These are phyloP conservation scores for Arion vulgaris DNA, from an alignment of 1,140 invertebrate species.

Conservation along the genomic window DNA sequence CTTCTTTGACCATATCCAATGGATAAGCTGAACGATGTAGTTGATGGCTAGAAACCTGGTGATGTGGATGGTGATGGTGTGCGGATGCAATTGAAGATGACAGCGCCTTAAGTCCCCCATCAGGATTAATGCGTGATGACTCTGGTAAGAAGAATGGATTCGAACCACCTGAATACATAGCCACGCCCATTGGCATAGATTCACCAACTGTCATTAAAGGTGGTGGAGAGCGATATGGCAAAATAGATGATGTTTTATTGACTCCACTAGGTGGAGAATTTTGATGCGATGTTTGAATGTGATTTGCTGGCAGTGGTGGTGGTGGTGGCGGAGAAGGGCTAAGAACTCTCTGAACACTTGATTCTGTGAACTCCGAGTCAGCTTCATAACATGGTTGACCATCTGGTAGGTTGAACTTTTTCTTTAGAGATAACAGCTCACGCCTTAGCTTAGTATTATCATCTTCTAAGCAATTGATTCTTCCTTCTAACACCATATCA, in stretches of 20 bases:
- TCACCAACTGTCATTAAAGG: constrained; percentile 45
- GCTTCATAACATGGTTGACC: constrained; percentile 48
- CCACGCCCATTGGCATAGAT: constrained; percentile 34
- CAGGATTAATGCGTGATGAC: background rate
- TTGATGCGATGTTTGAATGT: background rate
- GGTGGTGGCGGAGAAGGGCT: background rate
- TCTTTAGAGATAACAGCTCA: constrained; percentile 91
- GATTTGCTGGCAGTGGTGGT: background rate
- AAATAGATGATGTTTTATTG: constrained; percentile 30
- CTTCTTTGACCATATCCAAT: constrained; percentile 13
- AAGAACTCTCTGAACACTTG: background rate
- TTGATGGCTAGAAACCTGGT: constrained; percentile 16
- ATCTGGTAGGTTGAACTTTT: constrained; percentile 87
- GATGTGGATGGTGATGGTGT: constrained; percentile 6
- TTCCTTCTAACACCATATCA: constrained; percentile 95
- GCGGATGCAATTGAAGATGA: background rate
- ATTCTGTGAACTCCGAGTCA: constrained; percentile 1
- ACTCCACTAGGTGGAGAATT: background rate
- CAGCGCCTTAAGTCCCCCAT: background rate
- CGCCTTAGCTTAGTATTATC: constrained; percentile 94
- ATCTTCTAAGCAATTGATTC: constrained; percentile 93
- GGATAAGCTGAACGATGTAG: background rate
- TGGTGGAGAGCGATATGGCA: constrained; percentile 44
- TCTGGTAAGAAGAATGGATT: constrained; percentile 37
- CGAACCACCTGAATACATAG: constrained; percentile 32